Evolutionary conservation across 2,113 vertebrate species (phyloP).

Genomic region (Burhinus bistriatus): DNA sequence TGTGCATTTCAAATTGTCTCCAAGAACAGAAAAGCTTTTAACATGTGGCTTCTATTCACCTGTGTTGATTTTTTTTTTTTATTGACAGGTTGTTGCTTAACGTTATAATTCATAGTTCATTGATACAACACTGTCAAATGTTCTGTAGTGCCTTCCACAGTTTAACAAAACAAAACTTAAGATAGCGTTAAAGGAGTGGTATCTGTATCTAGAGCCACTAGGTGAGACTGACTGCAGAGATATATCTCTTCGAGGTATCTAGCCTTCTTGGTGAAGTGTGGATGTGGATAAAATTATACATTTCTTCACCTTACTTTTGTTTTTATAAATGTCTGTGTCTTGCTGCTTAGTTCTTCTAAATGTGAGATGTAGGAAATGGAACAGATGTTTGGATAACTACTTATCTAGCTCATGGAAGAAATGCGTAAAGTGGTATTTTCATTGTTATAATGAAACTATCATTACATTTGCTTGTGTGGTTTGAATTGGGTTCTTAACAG

Average conservation of each 20-base stretch:
- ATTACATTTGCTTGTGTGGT: constrained; percentile 64
- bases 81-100: neutral
- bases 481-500: constrained; percentile 68
- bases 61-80: neutral
- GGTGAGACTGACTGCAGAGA: constrained; percentile 49
- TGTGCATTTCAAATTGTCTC: neutral
- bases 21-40: neutral
- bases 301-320: constrained; percentile 53
- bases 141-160: neutral
- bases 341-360: constrained; percentile 68
- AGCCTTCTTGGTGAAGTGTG: constrained; percentile 33
- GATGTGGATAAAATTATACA: constrained; percentile 29
- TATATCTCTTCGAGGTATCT: neutral
- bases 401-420: constrained; percentile 46
- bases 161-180: constrained; percentile 24
- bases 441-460: constrained; percentile 72
- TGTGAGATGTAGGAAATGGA: constrained; percentile 54
- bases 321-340: constrained; percentile 58
- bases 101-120: neutral
- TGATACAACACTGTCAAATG: neutral
- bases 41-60: neutral
- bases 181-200: neutral
- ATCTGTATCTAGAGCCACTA: constrained; percentile 37
- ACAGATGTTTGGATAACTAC: constrained; percentile 71
- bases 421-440: constrained; percentile 62